Evolutionary conservation across 1,140 invertebrate genomes (phyloP).

Genomic region (Hylyphantes graminicola): DNA sequence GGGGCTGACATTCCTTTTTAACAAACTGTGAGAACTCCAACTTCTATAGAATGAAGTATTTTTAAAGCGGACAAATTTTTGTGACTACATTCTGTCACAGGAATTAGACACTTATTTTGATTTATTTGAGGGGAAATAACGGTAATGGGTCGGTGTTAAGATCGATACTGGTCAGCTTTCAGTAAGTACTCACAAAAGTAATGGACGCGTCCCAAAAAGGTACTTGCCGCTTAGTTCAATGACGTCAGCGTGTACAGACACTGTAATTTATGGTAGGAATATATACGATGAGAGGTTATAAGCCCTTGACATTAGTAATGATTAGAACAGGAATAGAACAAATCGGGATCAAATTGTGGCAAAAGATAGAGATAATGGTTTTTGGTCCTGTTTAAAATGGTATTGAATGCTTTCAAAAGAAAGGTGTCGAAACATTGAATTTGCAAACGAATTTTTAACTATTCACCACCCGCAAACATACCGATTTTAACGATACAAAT

Average conservation of each 20-base stretch:
- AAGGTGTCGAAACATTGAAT: too few species aligned
- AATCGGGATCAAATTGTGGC: not conserved
- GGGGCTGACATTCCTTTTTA: too few species aligned
- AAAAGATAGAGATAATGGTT: not conserved
- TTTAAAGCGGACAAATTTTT: not conserved
- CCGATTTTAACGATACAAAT: too few species aligned
- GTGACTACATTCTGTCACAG: constrained; percentile 31
- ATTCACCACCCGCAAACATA: too few species aligned
- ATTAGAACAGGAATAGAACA: not conserved
- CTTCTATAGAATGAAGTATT: too few species aligned
- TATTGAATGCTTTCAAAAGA: too few species aligned
- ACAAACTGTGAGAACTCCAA: too few species aligned
- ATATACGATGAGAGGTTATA: constrained; percentile 45
- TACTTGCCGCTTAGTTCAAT: constrained; percentile 29
- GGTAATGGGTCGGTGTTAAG: constrained; percentile 36
- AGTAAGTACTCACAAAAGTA: constrained; percentile 26
- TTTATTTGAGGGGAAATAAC: constrained; percentile 44
- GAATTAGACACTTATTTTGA: constrained; percentile 38
- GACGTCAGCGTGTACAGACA: constrained; percentile 29
- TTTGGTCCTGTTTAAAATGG: not conserved
- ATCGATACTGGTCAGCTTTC: constrained; percentile 26
- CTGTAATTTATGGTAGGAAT: constrained; percentile 39
- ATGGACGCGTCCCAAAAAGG: constrained; percentile 20
- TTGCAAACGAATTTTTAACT: too few species aligned
- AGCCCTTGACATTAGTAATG: constrained; percentile 50